A percentile compares a stretch with the other conserved stretches of the same genome.
phyloP scores from a whole-genome alignment of 1,140 invertebrate genomes.

The Artemia franciscana region DNA sequence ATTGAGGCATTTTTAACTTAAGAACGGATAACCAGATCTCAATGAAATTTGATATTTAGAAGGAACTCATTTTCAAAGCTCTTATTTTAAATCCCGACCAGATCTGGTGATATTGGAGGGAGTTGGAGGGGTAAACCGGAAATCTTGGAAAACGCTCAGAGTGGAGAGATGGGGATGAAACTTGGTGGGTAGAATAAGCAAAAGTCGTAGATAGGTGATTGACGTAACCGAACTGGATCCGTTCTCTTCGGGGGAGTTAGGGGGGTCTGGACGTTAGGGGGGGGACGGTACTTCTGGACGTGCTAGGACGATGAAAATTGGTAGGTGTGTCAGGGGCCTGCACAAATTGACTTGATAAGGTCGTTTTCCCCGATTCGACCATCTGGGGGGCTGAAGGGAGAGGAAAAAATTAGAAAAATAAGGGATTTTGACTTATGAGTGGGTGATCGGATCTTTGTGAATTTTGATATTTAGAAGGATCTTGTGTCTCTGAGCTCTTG shows the following conservation, averaged over 20 bases:
- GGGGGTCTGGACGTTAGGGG: no score
- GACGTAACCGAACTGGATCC: no score
- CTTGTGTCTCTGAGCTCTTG: not conserved
- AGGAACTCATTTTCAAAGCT: no score
- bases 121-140: not conserved
- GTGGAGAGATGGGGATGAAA: not conserved
- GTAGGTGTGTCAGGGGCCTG: not conserved
- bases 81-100: no score
- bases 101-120: no score
- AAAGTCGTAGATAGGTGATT: not conserved
- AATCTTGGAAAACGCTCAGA: not conserved
- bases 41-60: no score
- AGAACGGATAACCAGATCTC: no score
- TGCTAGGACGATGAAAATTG: not conserved
- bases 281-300: not conserved
- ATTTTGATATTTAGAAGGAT: not conserved
- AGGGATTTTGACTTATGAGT: not conserved
- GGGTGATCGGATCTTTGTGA: not conserved
- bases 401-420: not conserved
- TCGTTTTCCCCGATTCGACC: not conserved
- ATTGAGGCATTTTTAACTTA: no score
- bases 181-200: not conserved
- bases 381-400: not conserved
- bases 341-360: not conserved
- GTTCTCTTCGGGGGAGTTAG: not conserved